Evolutionary conservation across 2,888 invertebrate species (phyloP).

Genomic region (Stenoptilia bipunctidactyla): DNA sequence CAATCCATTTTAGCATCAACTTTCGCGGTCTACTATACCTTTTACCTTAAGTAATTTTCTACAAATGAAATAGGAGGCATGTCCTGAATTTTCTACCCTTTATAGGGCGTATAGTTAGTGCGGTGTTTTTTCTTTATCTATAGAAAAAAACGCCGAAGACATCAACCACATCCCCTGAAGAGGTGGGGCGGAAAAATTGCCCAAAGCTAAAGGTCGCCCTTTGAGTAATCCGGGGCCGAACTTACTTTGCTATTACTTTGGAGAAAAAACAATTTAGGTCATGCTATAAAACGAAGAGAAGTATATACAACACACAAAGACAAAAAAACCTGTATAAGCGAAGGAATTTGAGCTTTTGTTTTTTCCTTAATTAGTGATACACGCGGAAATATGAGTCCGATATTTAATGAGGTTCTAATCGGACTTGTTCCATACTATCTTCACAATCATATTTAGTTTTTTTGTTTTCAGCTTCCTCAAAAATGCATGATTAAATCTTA

Average conservation of each 20-base stretch:
- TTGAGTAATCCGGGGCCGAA: slow-evolving; percentile 28
- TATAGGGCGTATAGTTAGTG: neutral
- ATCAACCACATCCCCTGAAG: slow-evolving; percentile 21
- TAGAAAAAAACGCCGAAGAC: slow-evolving; percentile 24
- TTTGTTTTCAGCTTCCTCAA: no score
- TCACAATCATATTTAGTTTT: no score
- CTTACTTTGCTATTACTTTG: slow-evolving; percentile 5
- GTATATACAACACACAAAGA: slow-evolving; percentile 1
- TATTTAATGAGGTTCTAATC: no score
- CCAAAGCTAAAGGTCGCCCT: slow-evolving; percentile 40
- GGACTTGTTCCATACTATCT: no score
- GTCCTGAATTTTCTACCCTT: neutral
- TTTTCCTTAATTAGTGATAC: no score
- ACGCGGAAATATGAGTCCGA: no score
- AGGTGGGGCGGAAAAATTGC: slow-evolving; percentile 27
- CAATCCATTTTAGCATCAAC: no score
- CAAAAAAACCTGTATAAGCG: no score
- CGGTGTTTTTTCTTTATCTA: slow-evolving; percentile 6
- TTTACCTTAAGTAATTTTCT: neutral
- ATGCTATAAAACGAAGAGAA: slow-evolving; percentile 23
- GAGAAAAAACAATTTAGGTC: slow-evolving; percentile 37
- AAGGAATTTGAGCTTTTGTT: no score
- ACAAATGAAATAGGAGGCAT: neutral
- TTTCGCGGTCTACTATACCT: neutral
- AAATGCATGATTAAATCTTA: no score